phyloP scores from a whole-genome alignment of 2,113 vertebrate species.

The Prolemur simus region DNA sequence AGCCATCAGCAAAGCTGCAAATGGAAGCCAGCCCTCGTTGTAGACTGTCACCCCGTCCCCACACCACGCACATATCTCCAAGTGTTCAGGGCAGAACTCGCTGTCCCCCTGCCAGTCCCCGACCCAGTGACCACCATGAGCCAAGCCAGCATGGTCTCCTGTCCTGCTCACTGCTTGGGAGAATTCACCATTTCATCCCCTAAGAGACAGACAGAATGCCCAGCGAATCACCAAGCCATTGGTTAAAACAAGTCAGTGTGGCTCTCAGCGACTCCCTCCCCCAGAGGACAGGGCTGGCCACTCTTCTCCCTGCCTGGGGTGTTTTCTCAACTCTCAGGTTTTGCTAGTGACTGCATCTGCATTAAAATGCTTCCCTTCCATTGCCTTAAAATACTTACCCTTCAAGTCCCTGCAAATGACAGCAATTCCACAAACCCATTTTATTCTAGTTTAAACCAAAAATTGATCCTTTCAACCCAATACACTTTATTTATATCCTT shows the following conservation, averaged over 20 bases:
- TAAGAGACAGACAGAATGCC: not conserved
- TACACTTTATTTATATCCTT: not conserved
- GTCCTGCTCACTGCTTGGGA: not conserved
- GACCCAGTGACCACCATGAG: accelerated
- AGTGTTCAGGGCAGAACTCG: not conserved
- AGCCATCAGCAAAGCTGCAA: not conserved
- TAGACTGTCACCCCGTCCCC: not conserved
- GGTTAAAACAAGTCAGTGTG: not conserved
- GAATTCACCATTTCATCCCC: not conserved
- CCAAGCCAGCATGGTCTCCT: not conserved
- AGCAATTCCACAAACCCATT: not conserved
- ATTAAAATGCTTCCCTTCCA: not conserved
- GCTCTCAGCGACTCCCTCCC: not conserved
- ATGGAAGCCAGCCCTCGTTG: not conserved
- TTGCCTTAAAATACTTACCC: not conserved
- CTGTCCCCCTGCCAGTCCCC: not conserved
- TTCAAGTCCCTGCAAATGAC: not conserved
- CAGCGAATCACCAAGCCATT: not conserved
- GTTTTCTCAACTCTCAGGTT: not conserved
- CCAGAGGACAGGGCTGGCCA: not conserved
- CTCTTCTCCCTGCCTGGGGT: not conserved
- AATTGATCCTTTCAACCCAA: not conserved
- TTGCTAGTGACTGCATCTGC: not conserved
- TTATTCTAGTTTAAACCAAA: not conserved
- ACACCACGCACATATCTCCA: accelerated